Percentiles rank a stretch among this genome's conserved stretches.
phyloP scores from a whole-genome alignment of 1,140 invertebrate genomes.

The Asbolus verrucosus region DNA sequence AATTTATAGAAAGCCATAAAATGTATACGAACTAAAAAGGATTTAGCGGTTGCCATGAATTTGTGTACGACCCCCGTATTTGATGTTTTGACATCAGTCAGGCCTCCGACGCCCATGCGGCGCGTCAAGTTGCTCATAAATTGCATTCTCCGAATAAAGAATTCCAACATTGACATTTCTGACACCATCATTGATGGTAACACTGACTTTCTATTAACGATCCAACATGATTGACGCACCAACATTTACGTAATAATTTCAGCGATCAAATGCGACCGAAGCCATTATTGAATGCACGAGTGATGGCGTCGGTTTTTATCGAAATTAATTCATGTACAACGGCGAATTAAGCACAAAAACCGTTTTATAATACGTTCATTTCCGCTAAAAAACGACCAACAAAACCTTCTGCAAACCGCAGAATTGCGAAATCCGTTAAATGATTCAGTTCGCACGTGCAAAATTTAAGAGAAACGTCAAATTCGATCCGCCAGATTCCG shows the following conservation, averaged over 20 bases:
- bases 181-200: not conserved
- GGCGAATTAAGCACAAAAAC: not conserved
- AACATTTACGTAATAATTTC: not conserved
- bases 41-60: too few relatives aligned
- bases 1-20: too few relatives aligned
- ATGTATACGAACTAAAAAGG: too few relatives aligned
- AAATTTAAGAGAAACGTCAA: conserved; percentile 45
- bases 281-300: not conserved
- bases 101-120: too few relatives aligned
- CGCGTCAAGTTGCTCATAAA: not conserved
- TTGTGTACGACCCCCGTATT: too few relatives aligned
- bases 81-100: too few relatives aligned
- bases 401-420: conserved; percentile 1
- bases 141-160: not conserved
- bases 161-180: not conserved
- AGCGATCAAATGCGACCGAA: not conserved
- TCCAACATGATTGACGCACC: not conserved
- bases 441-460: conserved; percentile 44
- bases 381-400: not conserved
- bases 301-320: not conserved
- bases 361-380: too few relatives aligned
- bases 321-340: not conserved
- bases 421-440: conserved; percentile 25
- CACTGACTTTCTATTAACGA: conserved; percentile 5
- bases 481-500: conserved; percentile 38